A percentile compares a stretch with the other conserved stretches of the same genome.
Evolutionary conservation across 1,140 invertebrate genomes (phyloP).

Genomic region (Trichogramma pretiosum): DNA sequence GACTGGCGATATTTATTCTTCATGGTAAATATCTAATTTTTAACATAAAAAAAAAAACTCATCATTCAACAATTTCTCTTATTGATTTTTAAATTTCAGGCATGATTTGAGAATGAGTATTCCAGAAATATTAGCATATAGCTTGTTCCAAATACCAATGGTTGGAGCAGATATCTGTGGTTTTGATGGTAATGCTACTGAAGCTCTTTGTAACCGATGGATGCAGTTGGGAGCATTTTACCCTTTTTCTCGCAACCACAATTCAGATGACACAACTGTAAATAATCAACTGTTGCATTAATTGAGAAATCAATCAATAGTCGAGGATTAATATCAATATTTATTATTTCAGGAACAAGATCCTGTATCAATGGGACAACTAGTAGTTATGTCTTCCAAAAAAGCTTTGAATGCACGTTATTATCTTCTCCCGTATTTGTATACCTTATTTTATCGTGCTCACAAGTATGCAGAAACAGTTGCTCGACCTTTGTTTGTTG

Average conservation of each 20-base stretch:
- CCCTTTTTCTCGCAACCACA: constrained; percentile 81
- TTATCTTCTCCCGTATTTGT: constrained; percentile 69
- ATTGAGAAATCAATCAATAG: too few relatives aligned
- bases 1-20: constrained; percentile 73
- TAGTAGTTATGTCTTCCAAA: constrained; percentile 55
- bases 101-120: constrained; percentile 40
- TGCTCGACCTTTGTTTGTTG: constrained; percentile 69
- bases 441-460: constrained; percentile 70
- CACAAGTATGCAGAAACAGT: constrained; percentile 64
- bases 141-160: constrained; percentile 76
- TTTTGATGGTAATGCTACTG: constrained; percentile 69
- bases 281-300: constrained; percentile 24
- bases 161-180: constrained; percentile 88
- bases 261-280: constrained; percentile 63
- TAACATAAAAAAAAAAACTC: not conserved
- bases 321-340: too few relatives aligned
- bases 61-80: not conserved
- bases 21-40: constrained; percentile 53
- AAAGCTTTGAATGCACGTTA: constrained; percentile 62
- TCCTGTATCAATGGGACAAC: constrained; percentile 61
- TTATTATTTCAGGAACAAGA: constrained; percentile 62
- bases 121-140: constrained; percentile 66
- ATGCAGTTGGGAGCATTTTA: constrained; percentile 79
- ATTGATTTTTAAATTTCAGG: constrained; percentile 23
- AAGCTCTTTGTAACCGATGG: constrained; percentile 67